These are phyloP conservation scores for Euschistus heros DNA, from an alignment of 1,140 invertebrate genomes.

Conservation along the genomic window DNA sequence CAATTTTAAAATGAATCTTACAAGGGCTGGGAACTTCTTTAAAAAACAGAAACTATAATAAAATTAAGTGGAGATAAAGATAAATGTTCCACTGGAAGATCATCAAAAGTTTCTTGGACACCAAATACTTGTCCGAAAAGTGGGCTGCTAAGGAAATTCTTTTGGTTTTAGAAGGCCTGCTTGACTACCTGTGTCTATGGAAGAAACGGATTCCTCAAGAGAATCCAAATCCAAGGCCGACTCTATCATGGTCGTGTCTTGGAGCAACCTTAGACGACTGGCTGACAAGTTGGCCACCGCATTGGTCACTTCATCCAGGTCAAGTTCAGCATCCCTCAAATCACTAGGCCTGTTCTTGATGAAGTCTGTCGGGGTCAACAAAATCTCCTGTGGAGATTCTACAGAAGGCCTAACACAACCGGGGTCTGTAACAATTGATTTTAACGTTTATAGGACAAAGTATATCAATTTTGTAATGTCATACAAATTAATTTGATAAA, in stretches of 20 bases:
- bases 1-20: too few species aligned
- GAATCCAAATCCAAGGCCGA: conserved; percentile 75
- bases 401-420: conserved; percentile 5
- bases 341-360: conserved; percentile 16
- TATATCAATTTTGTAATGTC: too few species aligned
- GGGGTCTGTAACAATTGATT: conserved; percentile 1
- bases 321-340: conserved; percentile 26
- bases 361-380: conserved; percentile 12
- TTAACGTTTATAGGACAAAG: neutral
- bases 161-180: conserved; percentile 40
- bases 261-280: conserved; percentile 56
- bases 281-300: conserved; percentile 36
- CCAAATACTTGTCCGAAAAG: too few species aligned
- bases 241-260: conserved; percentile 78
- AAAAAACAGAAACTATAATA: too few species aligned
- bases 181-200: conserved; percentile 42
- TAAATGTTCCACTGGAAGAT: too few species aligned
- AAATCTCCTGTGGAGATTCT: conserved; percentile 4
- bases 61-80: too few species aligned
- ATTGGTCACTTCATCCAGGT: conserved; percentile 29
- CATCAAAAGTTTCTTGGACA: too few species aligned
- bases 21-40: too few species aligned
- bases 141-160: neutral
- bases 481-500: too few species aligned
- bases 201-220: conserved; percentile 50